Base-by-base conservation (phyloP, 1,140 invertebrate genomes). In the Triops cancriformis region DNA sequence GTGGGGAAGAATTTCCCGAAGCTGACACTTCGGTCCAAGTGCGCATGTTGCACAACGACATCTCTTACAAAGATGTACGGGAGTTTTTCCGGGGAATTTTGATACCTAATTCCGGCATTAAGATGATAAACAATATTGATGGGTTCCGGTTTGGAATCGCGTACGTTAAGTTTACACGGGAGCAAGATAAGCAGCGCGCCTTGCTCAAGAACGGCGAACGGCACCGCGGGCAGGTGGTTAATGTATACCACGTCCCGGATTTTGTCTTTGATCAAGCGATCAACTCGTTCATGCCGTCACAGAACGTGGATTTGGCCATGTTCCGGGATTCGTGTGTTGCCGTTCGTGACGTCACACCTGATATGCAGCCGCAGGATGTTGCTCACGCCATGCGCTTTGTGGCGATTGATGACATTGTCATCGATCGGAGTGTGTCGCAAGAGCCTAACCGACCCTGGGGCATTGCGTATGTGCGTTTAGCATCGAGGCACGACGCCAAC, bases 61-160 rank as follows among this genome's bases (percentile, higher is more conserved):
- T 91, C 0, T 89, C 87, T n/a, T 93, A 94, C 81, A 88, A 89
- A 26, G 94, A 96, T 81, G 85, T 97, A 0, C 86, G 93, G 12
- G 88, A 91, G 75, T 92, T 95, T 79, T 96, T 97, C 82, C 87
- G 89, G 6, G 90, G 90, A 10, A 88, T 91, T 75, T 89, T 90
- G 81, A 93, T 97, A 51, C 89, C 91, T 11, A 91, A 91, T 79
- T 91, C 92, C 81, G 93, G 94, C 4, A 89, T 97, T 41, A 96
- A 96, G 84, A 87, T 97, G 80, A 90, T 94, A 10, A 93, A 91
- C 82, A 92, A 95, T 80, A 88, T 89, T 14, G 88, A 90, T 80
- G 94, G 95, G 0, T 89, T 90, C 31, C 87, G 92, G 11, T 91
- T 90, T 0, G 94, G 94, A 1, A 89, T 91, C 27, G 93, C 91